A percentile compares a stretch with the other conserved stretches of the same genome.
Evolutionary conservation across 1,140 invertebrate species (phyloP).

Genomic region (Cotesia glomerata): DNA sequence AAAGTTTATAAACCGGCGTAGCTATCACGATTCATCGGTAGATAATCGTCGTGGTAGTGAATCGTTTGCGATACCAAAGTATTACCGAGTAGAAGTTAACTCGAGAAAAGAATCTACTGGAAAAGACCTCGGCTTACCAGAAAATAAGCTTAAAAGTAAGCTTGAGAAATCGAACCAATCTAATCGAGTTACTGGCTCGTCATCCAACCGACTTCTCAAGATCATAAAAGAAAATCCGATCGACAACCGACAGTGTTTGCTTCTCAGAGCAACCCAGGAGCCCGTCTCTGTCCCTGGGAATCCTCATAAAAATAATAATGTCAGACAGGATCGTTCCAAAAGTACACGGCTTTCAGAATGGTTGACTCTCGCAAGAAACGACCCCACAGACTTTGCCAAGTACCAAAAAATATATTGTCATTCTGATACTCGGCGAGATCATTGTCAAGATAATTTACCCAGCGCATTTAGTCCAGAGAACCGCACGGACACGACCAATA

Average conservation of each 20-base stretch:
- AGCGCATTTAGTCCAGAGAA: constrained; percentile 19
- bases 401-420: neutral
- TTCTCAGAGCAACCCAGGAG: neutral
- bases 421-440: constrained; percentile 1
- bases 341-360: constrained; percentile 63
- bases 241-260: neutral
- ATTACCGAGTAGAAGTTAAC: constrained; percentile 39
- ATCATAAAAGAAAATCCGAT: constrained; percentile 63
- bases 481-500: neutral
- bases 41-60: constrained; percentile 37
- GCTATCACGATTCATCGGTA: constrained; percentile 61
- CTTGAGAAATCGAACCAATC: constrained; percentile 29
- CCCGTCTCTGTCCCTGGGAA: neutral
- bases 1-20: constrained; percentile 71
- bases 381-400: constrained; percentile 24
- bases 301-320: constrained; percentile 22
- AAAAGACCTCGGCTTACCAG: neutral
- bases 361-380: constrained; percentile 60
- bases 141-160: constrained; percentile 15
- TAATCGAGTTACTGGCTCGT: neutral
- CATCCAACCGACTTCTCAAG: constrained; percentile 61
- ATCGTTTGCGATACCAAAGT: constrained; percentile 45
- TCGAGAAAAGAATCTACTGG: constrained; percentile 16
- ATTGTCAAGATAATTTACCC: neutral
- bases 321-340: constrained; percentile 53